These are phyloP conservation scores for Origma solitaria DNA, from an alignment of 2,113 vertebrate genomes.

Conservation along the genomic window DNA sequence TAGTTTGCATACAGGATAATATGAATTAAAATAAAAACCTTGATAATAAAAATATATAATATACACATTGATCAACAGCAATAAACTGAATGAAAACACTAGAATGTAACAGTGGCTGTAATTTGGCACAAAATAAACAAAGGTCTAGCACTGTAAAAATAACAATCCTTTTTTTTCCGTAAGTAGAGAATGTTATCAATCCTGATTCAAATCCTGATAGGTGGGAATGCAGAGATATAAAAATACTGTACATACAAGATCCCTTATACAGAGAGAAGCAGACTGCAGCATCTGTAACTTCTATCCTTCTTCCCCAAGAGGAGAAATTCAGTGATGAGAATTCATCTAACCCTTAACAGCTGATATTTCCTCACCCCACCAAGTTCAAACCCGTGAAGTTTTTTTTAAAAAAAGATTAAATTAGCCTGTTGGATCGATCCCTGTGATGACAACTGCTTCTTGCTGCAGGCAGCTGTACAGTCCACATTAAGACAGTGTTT, in stretches of 20 bases:
- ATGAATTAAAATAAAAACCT: slow-evolving; percentile 52
- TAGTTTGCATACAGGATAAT: slow-evolving; percentile 41
- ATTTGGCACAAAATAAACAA: slow-evolving; percentile 62
- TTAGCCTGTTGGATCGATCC: neutral
- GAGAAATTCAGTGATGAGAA: neutral
- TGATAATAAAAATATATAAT: slow-evolving; percentile 59
- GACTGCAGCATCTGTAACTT: slow-evolving; percentile 37
- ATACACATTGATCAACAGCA: slow-evolving; percentile 21
- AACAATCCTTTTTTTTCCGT: neutral
- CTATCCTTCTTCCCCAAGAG: neutral
- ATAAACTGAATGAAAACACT: slow-evolving; percentile 36
- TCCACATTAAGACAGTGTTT: slow-evolving; percentile 31
- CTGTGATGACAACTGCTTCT: neutral
- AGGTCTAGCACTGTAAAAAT: slow-evolving; percentile 27
- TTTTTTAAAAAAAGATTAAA: neutral
- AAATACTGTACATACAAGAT: slow-evolving; percentile 59
- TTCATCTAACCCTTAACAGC: neutral
- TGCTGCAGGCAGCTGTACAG: slow-evolving; percentile 2
- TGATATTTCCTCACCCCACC: neutral
- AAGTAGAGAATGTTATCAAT: slow-evolving; percentile 9
- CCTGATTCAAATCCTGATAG: slow-evolving; percentile 15
- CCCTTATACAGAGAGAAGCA: slow-evolving; percentile 36
- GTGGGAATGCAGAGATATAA: slow-evolving; percentile 45
- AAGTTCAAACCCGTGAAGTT: neutral
- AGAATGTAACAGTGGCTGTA: slow-evolving; percentile 26